Evolutionary conservation across 2,888 invertebrate genomes (phyloP).

Genomic region (Calameuta filiformis): DNA sequence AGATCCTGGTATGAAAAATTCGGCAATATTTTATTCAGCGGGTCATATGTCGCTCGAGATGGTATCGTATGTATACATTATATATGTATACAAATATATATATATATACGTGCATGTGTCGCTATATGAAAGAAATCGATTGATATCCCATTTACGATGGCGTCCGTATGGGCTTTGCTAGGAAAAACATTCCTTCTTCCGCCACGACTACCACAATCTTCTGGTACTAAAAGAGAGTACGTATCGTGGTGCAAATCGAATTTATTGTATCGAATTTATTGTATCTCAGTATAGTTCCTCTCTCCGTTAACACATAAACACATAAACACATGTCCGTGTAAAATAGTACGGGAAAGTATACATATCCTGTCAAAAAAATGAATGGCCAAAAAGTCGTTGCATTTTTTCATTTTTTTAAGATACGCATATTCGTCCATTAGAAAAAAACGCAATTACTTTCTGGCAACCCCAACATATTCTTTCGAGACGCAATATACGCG

Average conservation of each 20-base stretch:
- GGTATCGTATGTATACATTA: not conserved
- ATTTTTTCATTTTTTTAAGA: no score
- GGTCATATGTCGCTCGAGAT: not conserved
- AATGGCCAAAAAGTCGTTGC: not conserved
- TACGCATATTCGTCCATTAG: no score
- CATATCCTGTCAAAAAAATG: not conserved
- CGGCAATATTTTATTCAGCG: conserved; percentile 3
- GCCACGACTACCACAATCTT: not conserved
- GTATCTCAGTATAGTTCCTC: not conserved
- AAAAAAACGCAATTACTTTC: no score
- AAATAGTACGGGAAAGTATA: not conserved
- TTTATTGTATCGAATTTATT: not conserved
- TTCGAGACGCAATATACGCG: not conserved
- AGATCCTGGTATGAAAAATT: not conserved
- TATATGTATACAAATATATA: not conserved
- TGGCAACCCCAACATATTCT: no score
- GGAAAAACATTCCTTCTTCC: not conserved
- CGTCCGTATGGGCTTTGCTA: not conserved
- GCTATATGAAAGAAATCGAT: not conserved
- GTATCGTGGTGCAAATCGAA: not conserved
- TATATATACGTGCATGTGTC: not conserved
- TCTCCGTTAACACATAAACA: no score
- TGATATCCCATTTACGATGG: not conserved
- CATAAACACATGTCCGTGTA: not conserved
- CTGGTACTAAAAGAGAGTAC: not conserved